Evolutionary conservation across 2,113 vertebrate species (phyloP), one percentile per base, ranked within the genome.

Genomic region (Periophthalmus modestus): DNA sequence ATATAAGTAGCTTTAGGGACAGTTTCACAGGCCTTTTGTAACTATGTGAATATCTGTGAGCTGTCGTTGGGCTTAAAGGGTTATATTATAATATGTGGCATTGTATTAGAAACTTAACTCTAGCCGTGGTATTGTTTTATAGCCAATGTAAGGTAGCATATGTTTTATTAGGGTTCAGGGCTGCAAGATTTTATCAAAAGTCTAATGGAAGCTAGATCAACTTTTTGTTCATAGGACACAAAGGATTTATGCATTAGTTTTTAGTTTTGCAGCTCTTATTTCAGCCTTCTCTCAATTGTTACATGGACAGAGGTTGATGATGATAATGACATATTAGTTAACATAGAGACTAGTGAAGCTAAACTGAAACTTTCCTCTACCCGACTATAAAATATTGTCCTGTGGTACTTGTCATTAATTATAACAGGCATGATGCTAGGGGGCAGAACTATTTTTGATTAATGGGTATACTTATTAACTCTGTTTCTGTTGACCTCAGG

Each of bases 11-110:
- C 13, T 70, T 72, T 57, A 68, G 11, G 47, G 68, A 74, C 0
- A 71, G 28, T 62, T 84, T 80, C 28, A 74, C 72, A 68, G 11
- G 28, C 67, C 62, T 43, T 65, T 65, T 65, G 59, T 18, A 34
- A 62, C 59, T 5, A 3, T n/a, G 66, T 48, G 46, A 67, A 47
- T 48, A 67, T 77, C 57, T 69, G 48, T 19, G 55, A 73, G 70
- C 43, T 47, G 66, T 79, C 63, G 11, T 43, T 15, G 23, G 19
- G 46, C n/a, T 67, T 67, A 67, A 46, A 67, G 65, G 18, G 9
- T 65, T 59, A 59, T 11, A 59, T 59, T 59, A 28, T 59, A 24
- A 28, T 28, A 59, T 28, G 5, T 28, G 3, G 10, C 7, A 10
- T 15, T 21, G 34, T 21, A 21, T 65, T 63, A 63, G 16, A 36